Conservation (phyloP, 2,888 invertebrate species). For the Leptarthrus brevirostris region DNA sequence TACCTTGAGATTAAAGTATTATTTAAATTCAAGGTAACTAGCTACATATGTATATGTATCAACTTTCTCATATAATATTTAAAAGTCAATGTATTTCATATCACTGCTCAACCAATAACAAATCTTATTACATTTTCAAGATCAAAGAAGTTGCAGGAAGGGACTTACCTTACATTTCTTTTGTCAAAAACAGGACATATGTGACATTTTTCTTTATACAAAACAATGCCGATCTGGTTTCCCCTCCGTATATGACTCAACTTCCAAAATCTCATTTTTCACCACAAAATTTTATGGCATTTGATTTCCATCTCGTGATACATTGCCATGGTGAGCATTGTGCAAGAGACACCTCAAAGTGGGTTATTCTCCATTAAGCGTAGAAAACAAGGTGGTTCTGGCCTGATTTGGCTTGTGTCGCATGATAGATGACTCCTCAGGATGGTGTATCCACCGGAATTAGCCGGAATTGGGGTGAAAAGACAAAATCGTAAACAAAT, state of each 20-base stretch:
- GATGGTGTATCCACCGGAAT: neutral
- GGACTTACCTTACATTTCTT: too few species aligned
- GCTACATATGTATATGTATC: too few species aligned
- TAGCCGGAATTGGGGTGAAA: conserved; percentile 33
- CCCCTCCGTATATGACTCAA: conserved; percentile 12
- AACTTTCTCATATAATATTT: too few species aligned
- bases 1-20: too few species aligned
- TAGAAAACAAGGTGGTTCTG: conserved; percentile 1
- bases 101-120: too few species aligned
- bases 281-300: conserved; percentile 53
- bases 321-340: neutral
- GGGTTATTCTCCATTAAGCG: conserved; percentile 32
- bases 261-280: conserved; percentile 51
- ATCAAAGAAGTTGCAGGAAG: too few species aligned
- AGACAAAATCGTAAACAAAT: conserved; percentile 53
- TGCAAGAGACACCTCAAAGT: neutral
- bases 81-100: too few species aligned
- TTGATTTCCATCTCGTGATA: conserved; percentile 48
- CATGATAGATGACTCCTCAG: conserved; percentile 34
- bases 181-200: neutral
- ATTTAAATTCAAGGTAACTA: too few species aligned
- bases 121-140: too few species aligned
- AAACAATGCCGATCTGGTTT: neutral
- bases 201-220: neutral
- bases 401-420: neutral